A percentile compares a stretch with the other conserved stretches of the same genome.
Evolutionary conservation across 2,113 vertebrate genomes (phyloP).

Genomic region (Trochalopteron elliotii): DNA sequence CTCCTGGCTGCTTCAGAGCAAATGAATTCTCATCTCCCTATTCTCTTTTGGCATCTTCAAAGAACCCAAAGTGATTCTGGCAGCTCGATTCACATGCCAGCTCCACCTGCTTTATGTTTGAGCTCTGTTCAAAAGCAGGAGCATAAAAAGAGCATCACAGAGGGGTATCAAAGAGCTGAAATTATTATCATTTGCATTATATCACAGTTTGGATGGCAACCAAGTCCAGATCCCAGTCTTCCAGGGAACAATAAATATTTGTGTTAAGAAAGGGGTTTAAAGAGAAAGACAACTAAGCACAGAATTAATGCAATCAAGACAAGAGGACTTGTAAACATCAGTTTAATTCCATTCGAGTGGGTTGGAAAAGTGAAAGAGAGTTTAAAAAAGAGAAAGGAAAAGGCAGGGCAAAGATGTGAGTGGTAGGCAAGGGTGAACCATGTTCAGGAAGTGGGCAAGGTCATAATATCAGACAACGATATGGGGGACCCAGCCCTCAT

Average conservation of each 20-base stretch:
- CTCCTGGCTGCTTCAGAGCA: constrained; percentile 1
- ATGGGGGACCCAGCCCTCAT: not conserved
- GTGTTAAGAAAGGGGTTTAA: not conserved
- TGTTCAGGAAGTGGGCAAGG: not conserved
- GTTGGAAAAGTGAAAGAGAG: not conserved
- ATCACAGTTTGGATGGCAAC: not conserved
- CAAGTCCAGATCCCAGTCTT: not conserved
- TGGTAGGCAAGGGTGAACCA: not conserved
- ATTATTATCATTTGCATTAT: constrained; percentile 10
- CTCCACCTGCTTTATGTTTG: constrained; percentile 20
- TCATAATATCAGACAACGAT: not conserved
- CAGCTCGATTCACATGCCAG: not conserved
- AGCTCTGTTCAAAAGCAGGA: not conserved
- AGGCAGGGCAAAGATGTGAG: not conserved
- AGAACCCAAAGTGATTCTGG: not conserved
- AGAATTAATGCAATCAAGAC: not conserved
- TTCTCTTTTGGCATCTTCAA: not conserved
- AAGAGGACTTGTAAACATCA: not conserved
- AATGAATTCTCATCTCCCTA: not conserved
- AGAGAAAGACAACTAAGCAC: not conserved
- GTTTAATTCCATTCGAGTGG: not conserved
- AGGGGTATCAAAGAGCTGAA: not conserved
- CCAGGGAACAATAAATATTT: not conserved
- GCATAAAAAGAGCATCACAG: not conserved
- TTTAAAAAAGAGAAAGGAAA: not conserved